Evolutionary conservation across 2,113 vertebrate genomes (phyloP), one percentile per base, ranked within the genome.

Genomic region (Phaethornis superciliosus): DNA sequence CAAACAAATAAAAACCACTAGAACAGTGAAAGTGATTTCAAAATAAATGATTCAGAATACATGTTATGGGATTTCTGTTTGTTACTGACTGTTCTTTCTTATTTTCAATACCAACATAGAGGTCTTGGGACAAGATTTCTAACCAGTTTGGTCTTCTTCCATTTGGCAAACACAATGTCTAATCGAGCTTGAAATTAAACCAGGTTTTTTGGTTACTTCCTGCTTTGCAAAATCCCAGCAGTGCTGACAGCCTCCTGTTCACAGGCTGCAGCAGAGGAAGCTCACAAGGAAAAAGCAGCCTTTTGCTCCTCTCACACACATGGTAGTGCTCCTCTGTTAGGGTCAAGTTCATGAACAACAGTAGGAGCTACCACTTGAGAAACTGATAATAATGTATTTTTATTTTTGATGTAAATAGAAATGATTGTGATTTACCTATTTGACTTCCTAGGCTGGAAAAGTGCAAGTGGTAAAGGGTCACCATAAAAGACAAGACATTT

Each of bases 161-260:
- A 86, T 84, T 97, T 96, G 96, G 94, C 93, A 85, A 95, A 87
- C 67, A 35, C 42, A 54, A 30, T 74, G 58, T 47, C 81, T 94
- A 97, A 97, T 88, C 59, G 65, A 91, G 85, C 91, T 49, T 95
- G 96, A 97, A 96, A 96, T 96, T 96, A 96, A 95, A 95, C 40
- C 84, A 85, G 46, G n/a, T 91, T 94, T 95, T 94, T 93, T 94
- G 83, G 91, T 95, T 91, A 94, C 81, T 94, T 95, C 59, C 76
- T 85, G 60, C 89, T 96, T 90, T 94, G 49, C 55, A 89, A 84
- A 94, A 83, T 64, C 71, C 81, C 60, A 90, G 47, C 35, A 90
- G 84, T 22, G 80, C 88, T 65, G 80, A 93, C 4, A 77, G 75
- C 88, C 88, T 83, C 68, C 60, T 91, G 78, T 78, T 94, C 82